phyloP scores from a whole-genome alignment of 2,888 invertebrate genomes.

The Eudemis profundana region DNA sequence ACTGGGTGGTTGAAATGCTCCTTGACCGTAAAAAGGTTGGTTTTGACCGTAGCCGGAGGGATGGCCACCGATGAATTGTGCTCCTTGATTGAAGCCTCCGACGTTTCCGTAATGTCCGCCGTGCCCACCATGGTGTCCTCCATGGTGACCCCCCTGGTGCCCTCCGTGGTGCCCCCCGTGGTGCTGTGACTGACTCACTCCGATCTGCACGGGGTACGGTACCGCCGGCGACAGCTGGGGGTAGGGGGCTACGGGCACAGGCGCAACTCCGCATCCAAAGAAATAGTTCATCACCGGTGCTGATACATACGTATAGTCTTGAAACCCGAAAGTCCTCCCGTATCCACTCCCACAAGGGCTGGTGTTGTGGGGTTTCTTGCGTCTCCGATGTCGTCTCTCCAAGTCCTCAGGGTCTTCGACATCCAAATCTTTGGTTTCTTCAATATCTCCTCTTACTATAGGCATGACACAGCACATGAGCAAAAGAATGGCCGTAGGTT shows the following conservation, averaged over 20 bases:
- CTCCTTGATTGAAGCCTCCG: conserved; percentile 33
- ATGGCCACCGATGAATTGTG: conserved; percentile 44
- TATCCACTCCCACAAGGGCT: conserved; percentile 54
- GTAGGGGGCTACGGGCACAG: conserved; percentile 48
- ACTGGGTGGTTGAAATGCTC: conserved; percentile 30
- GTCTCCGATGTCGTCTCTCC: conserved; percentile 48
- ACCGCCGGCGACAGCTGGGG: conserved; percentile 49
- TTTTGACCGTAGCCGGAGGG: conserved; percentile 50
- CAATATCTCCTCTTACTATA: conserved; percentile 40
- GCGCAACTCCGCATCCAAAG: conserved; percentile 67
- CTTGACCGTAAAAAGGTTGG: conserved; percentile 41
- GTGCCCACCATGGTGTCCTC: conserved; percentile 48
- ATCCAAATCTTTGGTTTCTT: conserved; percentile 47
- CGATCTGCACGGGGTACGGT: conserved; percentile 51
- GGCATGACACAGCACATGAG: conserved; percentile 26
- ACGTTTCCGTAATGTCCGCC: conserved; percentile 45
- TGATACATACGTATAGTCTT: conserved; percentile 71
- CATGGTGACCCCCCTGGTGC: conserved; percentile 48
- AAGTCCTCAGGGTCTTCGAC: conserved; percentile 43
- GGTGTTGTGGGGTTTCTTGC: conserved; percentile 53
- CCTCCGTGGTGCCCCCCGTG: conserved; percentile 55
- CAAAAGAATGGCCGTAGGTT: conserved; percentile 6
- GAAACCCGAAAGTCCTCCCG: conserved; percentile 64
- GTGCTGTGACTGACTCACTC: conserved; percentile 51
- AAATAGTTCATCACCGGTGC: conserved; percentile 78